Evolutionary conservation across 2,888 invertebrate genomes (phyloP), one percentile per base, ranked within the genome.

Genomic region (Argyresthia albistria): DNA sequence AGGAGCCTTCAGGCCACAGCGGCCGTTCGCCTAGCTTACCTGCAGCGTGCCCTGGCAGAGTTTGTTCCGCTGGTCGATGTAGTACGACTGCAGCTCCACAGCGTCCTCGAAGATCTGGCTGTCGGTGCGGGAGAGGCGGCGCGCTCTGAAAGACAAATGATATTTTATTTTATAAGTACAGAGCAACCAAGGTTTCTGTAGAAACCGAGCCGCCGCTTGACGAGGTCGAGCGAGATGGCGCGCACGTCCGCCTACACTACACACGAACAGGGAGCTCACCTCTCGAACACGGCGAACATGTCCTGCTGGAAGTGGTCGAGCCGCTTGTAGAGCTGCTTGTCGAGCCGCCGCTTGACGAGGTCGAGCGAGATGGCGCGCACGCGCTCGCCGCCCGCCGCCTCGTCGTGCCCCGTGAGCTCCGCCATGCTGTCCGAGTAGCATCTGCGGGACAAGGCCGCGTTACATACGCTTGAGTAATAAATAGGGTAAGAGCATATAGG

Each of bases 231-330:
- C n/a, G n/a, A n/a, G n/a, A n/a, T n/a, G n/a, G n/a, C n/a, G n/a
- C n/a, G n/a, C n/a, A n/a, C n/a, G n/a, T n/a, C n/a, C n/a, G n/a
- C n/a, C n/a, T n/a, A n/a, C n/a, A n/a, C n/a, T n/a, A n/a, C 25
- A 25, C 25, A 4, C 25, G 2, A 6, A 4, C 43, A 12, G 11
- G 3, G 2, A 12, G 6, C 54, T 57, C 54, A 88, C 88, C 88
- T 75, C 65, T 98, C 97, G 70, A 99, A 92, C 57, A 98, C 96
- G 39, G 94, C 91, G 73, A 99, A 99, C 70, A 99, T 92, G 70
- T 99, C 99, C 65, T 97, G 97, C 86, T 99, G 99, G 81, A 99
- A 99, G 53, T 93, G 90, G 75, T 99, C 99, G 57, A 99, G 84
- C 7, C 99, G 90, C 64, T 95, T 94, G 78, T 99, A 99, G 4